Evolutionary conservation across 1,140 invertebrate species (phyloP).

Genomic region (Papilio polytes): DNA sequence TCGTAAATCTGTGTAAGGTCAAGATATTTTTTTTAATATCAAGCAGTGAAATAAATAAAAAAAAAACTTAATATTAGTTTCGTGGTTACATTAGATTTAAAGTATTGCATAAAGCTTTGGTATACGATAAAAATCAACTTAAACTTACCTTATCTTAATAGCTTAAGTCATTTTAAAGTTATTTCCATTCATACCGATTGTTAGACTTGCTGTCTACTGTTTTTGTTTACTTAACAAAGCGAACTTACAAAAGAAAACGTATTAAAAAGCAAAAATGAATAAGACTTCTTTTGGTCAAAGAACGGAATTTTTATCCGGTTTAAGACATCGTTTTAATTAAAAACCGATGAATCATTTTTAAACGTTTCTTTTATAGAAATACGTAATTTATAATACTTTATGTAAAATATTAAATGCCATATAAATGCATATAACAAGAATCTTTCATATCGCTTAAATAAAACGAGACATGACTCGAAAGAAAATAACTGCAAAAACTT

Average conservation of each 20-base stretch:
- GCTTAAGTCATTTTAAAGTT: slow-evolving; percentile 10
- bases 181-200: background rate
- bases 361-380: background rate
- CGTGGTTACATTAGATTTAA: background rate
- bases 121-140: slow-evolving; percentile 17
- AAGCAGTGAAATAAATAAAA: too few relatives aligned
- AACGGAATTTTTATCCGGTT: background rate
- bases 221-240: slow-evolving; percentile 12
- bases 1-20: slow-evolving; percentile 16
- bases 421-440: background rate
- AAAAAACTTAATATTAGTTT: too few relatives aligned
- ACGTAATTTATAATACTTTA: background rate
- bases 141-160: slow-evolving; percentile 16
- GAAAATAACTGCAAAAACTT: slow-evolving; percentile 19
- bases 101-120: background rate
- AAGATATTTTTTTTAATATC: background rate
- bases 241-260: background rate
- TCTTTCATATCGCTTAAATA: background rate
- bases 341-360: background rate
- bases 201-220: background rate
- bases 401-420: background rate
- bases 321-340: background rate
- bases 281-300: background rate
- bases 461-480: slow-evolving; percentile 10
- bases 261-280: background rate